Evolutionary conservation across 1,140 invertebrate genomes (phyloP), one percentile per base, ranked within the genome.

Genomic region (Ostrea denselamellosa): DNA sequence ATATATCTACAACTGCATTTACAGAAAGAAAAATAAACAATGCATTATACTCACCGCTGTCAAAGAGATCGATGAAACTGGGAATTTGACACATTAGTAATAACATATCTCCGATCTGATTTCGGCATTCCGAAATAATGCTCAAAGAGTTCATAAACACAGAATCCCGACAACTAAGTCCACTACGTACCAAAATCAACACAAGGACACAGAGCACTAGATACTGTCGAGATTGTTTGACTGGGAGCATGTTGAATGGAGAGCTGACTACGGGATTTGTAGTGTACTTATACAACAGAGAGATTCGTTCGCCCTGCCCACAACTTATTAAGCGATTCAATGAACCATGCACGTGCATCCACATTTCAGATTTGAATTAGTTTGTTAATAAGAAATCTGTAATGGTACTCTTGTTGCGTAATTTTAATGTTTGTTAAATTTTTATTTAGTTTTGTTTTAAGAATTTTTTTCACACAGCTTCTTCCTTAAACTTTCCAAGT

Each of bases 111-210:
- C 14, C 9, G 9, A 77, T 77, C 68, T 77, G 68, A 77, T 14
- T 77, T 77, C 68, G 25, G 9, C 68, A 77, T 77, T 77, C 68
- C 68, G 68, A 77, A 14, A 77, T 77, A 77, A 77, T 77, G 25
- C 68, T 77, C 25, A 77, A 25, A 77, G 68, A 77, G 68, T 77
- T 77, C 8, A 77, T 12, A 25, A 77, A 77, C 22, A 77, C 68
- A 34, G 68, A 77, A 34, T 25, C 68, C 12, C 9, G 8, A 10
- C 68, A 77, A 25, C 25, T 12, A 14, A 77, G 28, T 77, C 68
- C 68, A 34, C 4, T 14, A 25, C 28, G 68, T 12, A 77, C 10
- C 0, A 10, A 77, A 34, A 34, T 28, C 28, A 77, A 77, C 12
- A 77, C 22, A 77, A 77, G 28, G 17, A 34, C 68, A 77, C 68